Conservation (phyloP, 2,797 vertebrate genomes). For the Poecile montanus region DNA sequence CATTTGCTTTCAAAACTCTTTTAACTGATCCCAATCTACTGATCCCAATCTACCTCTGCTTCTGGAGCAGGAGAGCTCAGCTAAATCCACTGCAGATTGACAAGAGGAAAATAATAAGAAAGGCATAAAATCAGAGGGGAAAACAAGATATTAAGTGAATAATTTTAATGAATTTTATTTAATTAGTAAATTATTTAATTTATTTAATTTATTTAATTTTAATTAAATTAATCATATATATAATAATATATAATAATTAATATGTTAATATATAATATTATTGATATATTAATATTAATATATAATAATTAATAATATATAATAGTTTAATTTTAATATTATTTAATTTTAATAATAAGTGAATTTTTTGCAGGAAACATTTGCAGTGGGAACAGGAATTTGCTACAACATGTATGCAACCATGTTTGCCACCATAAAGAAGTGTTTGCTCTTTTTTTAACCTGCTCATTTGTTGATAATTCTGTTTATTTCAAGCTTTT, state of each 20-base stretch:
- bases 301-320: too few relatives aligned
- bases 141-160: neutral
- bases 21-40: neutral
- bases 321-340: too few relatives aligned
- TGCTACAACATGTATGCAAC: neutral
- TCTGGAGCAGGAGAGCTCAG: neutral
- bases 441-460: neutral
- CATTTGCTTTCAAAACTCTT: neutral
- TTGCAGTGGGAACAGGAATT: neutral
- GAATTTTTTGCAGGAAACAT: neutral
- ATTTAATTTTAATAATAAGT: too few relatives aligned
- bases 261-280: too few relatives aligned
- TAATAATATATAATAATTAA: too few relatives aligned
- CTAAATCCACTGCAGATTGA: neutral
- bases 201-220: too few relatives aligned
- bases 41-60: neutral
- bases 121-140: neutral
- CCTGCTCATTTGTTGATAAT: neutral
- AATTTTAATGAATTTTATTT: too few relatives aligned
- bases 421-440: rapidly evolving
- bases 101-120: neutral
- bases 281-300: too few relatives aligned
- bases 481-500: neutral
- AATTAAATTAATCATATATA: too few relatives aligned
- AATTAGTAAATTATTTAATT: too few relatives aligned